Conservation (phyloP, 2,888 invertebrate species). For the Resseliella maxima region DNA sequence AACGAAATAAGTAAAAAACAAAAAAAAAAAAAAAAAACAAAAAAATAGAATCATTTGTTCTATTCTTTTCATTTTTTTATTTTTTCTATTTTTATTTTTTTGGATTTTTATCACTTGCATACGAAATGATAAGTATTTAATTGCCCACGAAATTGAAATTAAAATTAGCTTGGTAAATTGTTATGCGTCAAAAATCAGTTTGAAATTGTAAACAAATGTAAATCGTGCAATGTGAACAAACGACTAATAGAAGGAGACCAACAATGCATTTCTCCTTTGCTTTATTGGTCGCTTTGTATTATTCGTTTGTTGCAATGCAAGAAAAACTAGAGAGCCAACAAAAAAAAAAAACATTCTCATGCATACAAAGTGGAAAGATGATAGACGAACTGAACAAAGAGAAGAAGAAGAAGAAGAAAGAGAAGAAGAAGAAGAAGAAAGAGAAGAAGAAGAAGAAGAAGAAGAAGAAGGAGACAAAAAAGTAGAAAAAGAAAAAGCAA, state of each 20-base stretch:
- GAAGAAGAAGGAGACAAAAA: not conserved
- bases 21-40: not conserved
- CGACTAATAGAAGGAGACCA: too few species aligned
- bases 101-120: not conserved
- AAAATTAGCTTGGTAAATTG: not conserved
- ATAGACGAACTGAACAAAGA: too few species aligned
- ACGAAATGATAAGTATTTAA: conserved; percentile 3
- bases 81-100: not conserved
- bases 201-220: conserved; percentile 3
- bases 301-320: too few species aligned
- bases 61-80: not conserved
- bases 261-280: too few species aligned
- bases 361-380: not conserved
- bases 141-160: conserved; percentile 33
- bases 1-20: too few species aligned
- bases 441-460: not conserved
- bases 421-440: not conserved
- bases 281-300: too few species aligned
- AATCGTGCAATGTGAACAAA: not conserved
- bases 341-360: not conserved
- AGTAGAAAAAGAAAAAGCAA: not conserved
- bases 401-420: too few species aligned
- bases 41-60: not conserved
- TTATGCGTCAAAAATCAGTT: not conserved
- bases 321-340: not conserved